Evolutionary conservation across 2,888 invertebrate species (phyloP), one percentile per base, ranked within the genome.

Genomic region (Cheilosia vernalis): DNA sequence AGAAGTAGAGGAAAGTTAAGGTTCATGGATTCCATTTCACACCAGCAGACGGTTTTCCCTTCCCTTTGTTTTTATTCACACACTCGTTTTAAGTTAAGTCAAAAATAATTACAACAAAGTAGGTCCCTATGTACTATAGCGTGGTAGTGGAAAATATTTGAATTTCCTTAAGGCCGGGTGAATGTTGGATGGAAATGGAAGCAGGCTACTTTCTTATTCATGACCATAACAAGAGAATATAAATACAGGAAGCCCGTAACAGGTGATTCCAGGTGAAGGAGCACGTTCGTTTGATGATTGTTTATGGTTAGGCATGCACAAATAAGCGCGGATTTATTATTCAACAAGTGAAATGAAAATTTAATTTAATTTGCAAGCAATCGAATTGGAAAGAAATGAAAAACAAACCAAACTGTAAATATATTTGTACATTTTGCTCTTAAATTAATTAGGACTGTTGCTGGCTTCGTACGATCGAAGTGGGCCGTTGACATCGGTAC

Each of bases 241-340:
- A 5, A 10, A 19, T 49, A 15, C 51, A 13, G 15, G 3, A 27
- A 15, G 15, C 5, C 13, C 10, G 21, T 56, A 69, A 58, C 47
- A 58, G 56, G 44, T 37, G 19, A 40, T 53, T 60, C 4, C 17
- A 30, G 40, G 55, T 27, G 5, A 6, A 4, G 27, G 4, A 10
- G 21, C 30, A 37, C 13, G 37, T 33, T 37, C 33, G 58, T 66
- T 66, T 55, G 61, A 72, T 66, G 64, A 66, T 77, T 70, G 64
- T 70, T 77, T 76, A 64, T 47, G 66, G 66, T 60, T 66, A 64
- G 72, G 37, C 42, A 64, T 58, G 51, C 15, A 37, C 24, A 80
- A 66, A 66, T 37, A 73, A 42, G 58, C 21, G 44, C 47, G 51
- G 27, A 56, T 72, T 77, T 60, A 77, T 77, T 82, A 82, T 72